These are phyloP conservation scores for Chionodraco myersi DNA, from an alignment of 2,113 vertebrate genomes.

Conservation along the genomic window DNA sequence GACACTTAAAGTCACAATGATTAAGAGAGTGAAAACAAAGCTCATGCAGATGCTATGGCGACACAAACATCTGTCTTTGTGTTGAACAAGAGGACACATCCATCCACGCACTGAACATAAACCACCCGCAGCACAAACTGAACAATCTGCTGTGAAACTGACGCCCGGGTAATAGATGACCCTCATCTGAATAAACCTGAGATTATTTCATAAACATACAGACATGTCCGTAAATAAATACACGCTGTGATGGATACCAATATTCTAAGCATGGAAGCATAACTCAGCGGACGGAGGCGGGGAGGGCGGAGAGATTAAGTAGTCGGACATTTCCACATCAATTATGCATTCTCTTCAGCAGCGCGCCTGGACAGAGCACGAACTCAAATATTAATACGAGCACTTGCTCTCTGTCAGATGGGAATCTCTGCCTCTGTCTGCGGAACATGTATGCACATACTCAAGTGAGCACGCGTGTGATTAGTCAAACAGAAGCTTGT, in stretches of 20 bases:
- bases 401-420: constrained; percentile 20
- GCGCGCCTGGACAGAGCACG: constrained; percentile 41
- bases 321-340: constrained; percentile 54
- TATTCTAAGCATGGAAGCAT: constrained; percentile 13
- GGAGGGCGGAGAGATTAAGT: constrained; percentile 8
- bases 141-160: neutral
- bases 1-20: neutral
- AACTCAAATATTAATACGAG: constrained; percentile 46
- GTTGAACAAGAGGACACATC: neutral
- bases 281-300: constrained; percentile 1
- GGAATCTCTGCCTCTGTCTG: neutral
- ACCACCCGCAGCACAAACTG: neutral
- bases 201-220: neutral
- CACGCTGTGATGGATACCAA: neutral
- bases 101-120: neutral
- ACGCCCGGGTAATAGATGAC: neutral
- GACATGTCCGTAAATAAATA: neutral
- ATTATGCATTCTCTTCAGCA: constrained; percentile 54
- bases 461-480: neutral
- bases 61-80: neutral
- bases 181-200: constrained; percentile 19
- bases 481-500: constrained; percentile 27
- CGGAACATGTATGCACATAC: neutral
- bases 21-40: neutral
- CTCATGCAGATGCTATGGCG: neutral